phyloP scores from a whole-genome alignment of 2,797 vertebrate species.

The Alosa sapidissima region DNA sequence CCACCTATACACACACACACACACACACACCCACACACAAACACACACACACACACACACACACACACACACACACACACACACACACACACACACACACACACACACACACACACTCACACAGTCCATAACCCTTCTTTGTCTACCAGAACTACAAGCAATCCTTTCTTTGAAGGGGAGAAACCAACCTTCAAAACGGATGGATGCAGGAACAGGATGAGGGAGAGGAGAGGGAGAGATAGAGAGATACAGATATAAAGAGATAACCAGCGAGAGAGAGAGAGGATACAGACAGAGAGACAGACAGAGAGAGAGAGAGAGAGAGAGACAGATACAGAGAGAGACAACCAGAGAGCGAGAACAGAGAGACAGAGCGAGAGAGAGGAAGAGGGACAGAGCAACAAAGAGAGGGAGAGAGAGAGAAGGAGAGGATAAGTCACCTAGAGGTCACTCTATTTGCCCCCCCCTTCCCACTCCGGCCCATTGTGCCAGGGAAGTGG shows the following conservation, averaged over 20 bases:
- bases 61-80: neutral
- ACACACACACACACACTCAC: neutral
- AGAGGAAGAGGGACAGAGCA: neutral
- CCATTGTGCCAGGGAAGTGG: no score
- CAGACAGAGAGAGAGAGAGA: neutral
- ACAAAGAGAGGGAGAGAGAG: neutral
- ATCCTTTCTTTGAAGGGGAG: neutral
- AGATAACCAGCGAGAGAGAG: neutral
- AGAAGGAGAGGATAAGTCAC: neutral
- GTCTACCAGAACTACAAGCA: neutral
- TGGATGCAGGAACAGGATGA: neutral
- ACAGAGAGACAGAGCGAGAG: neutral
- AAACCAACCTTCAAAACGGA: neutral
- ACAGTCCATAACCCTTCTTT: neutral
- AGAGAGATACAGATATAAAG: neutral
- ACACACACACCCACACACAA: slow-evolving; percentile 1
- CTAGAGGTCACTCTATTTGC: slow-evolving; percentile 82
- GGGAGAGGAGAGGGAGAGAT: neutral
- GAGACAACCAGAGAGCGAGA: neutral
- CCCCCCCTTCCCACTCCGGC: slow-evolving; percentile 75
- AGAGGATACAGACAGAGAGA: neutral
- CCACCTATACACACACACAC: neutral
- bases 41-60: neutral
- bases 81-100: neutral
- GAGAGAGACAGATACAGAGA: neutral